Evolutionary conservation across 2,113 vertebrate genomes (phyloP).

Genomic region (Pampusana beccarii): DNA sequence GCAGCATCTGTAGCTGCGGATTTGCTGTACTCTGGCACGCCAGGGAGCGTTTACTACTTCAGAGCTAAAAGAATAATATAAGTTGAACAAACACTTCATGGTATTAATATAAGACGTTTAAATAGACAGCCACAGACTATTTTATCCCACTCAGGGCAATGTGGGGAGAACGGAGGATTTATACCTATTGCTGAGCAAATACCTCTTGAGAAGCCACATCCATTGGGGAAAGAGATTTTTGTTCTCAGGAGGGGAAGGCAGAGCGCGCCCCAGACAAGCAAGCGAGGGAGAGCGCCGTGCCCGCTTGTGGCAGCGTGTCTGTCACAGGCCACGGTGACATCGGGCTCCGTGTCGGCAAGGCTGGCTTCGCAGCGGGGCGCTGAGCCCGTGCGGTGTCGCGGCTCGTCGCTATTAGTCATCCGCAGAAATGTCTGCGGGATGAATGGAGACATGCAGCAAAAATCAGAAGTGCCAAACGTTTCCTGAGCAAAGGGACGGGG

Average conservation of each 20-base stretch:
- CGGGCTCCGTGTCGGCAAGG: background rate
- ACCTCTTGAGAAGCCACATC: background rate
- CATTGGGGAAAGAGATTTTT: background rate
- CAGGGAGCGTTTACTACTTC: background rate
- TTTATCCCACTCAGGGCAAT: background rate
- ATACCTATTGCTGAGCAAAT: background rate
- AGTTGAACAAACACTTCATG: slow-evolving; percentile 24
- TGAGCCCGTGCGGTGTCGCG: background rate
- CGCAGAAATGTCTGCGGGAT: accelerated
- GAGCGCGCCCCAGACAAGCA: background rate
- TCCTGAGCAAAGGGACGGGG: background rate
- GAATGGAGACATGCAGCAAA: background rate
- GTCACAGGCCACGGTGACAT: background rate
- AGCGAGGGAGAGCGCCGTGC: background rate
- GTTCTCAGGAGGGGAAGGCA: background rate
- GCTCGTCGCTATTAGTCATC: background rate
- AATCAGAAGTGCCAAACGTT: background rate
- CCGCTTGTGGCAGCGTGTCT: background rate
- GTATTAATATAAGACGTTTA: slow-evolving; percentile 33
- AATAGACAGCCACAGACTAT: background rate
- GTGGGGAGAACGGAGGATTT: slow-evolving; percentile 33
- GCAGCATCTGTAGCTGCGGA: background rate
- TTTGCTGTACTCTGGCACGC: background rate
- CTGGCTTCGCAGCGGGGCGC: background rate
- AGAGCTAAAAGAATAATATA: background rate